Evolutionary conservation across 1,140 invertebrate species (phyloP).

Genomic region (Hormaphis cornu): DNA sequence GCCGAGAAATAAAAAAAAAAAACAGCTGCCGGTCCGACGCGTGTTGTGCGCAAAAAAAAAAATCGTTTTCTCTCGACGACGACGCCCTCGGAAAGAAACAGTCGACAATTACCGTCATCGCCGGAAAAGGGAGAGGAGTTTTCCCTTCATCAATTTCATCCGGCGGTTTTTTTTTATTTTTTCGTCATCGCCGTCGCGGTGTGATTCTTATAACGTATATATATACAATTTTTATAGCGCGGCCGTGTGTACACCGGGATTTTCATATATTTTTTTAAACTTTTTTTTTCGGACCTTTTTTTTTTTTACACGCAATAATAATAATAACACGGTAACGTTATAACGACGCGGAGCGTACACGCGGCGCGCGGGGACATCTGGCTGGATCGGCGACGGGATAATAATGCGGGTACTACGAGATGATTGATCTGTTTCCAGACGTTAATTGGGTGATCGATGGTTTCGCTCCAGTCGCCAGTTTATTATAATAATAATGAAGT

Average conservation of each 20-base stretch:
- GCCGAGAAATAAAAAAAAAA: background rate
- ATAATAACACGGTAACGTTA: no score
- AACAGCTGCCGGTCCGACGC: conserved; percentile 11
- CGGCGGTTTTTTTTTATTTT: background rate
- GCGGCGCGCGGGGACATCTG: conserved; percentile 18
- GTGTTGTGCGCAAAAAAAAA: conserved; percentile 21
- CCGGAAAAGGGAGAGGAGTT: conserved; percentile 24
- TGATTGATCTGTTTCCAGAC: conserved; percentile 26
- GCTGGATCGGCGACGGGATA: conserved; percentile 28
- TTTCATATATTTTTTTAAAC: background rate
- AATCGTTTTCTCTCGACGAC: conserved; percentile 30
- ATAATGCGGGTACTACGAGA: conserved; percentile 24
- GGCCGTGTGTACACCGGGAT: conserved; percentile 8
- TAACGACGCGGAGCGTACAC: no score
- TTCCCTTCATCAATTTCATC: conserved; percentile 30
- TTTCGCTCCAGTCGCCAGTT: background rate
- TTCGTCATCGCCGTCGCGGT: background rate
- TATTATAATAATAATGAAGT: conserved; percentile 28
- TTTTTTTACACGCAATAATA: background rate
- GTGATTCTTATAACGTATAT: conserved; percentile 31
- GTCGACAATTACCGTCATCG: conserved; percentile 31
- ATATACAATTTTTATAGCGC: no score
- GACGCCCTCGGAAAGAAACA: no score
- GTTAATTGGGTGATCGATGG: conserved; percentile 32
- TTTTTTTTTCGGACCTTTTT: conserved; percentile 18